Conservation (phyloP, 2,888 invertebrate genomes). For the Cryptophagus acutangulus region DNA sequence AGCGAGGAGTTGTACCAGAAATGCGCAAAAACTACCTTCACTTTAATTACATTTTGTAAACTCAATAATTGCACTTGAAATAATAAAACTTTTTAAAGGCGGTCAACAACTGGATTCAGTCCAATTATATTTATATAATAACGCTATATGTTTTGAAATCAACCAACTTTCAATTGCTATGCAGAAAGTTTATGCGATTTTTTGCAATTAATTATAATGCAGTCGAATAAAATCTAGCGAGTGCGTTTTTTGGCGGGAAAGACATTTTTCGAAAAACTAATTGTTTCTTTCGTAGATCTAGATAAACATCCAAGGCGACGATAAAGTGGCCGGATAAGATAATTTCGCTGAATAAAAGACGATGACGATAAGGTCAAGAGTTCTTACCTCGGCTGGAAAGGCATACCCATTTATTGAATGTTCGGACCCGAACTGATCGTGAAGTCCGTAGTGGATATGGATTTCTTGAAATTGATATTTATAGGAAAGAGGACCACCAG, state of each 20-base stretch:
- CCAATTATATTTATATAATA: conserved; percentile 1
- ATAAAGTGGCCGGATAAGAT: conserved; percentile 18
- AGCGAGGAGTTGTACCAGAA: no score
- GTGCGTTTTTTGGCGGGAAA: neutral
- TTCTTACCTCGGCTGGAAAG: conserved; percentile 93
- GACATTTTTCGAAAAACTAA: neutral
- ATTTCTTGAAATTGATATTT: conserved; percentile 93
- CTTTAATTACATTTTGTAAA: conserved; percentile 1
- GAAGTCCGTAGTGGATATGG: conserved; percentile 88
- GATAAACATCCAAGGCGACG: no score
- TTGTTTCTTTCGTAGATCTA: no score
- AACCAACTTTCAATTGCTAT: no score
- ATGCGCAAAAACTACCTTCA: no score
- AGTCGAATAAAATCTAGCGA: no score
- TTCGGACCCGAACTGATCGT: conserved; percentile 91
- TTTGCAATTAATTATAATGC: no score
- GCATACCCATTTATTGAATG: conserved; percentile 94
- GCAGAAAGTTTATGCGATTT: no score
- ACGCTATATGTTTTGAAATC: neutral
- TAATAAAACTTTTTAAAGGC: neutral
- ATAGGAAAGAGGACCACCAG: conserved; percentile 93
- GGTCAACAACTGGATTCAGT: neutral
- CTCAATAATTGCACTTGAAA: neutral
- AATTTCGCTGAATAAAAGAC: conserved; percentile 20
- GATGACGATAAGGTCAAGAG: conserved; percentile 8